Evolutionary conservation across 1,140 invertebrate species (phyloP).

Genomic region (Formica selysi): DNA sequence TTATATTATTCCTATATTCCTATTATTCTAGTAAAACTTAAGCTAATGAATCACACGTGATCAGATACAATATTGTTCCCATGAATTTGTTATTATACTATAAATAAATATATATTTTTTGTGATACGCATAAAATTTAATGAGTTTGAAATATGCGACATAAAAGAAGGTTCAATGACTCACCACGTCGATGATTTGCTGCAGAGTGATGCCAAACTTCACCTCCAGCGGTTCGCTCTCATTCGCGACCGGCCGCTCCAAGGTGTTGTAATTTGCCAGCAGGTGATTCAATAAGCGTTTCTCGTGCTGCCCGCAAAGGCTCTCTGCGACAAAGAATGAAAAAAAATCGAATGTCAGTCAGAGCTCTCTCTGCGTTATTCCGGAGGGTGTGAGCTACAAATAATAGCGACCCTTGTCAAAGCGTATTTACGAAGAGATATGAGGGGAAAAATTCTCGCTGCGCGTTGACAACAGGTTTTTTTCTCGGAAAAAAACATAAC

Average conservation of each 20-base stretch:
- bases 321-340: slow-evolving; percentile 88
- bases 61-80: too few species aligned
- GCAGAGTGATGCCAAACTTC: slow-evolving; percentile 97
- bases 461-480: background rate
- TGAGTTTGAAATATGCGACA: background rate
- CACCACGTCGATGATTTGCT: slow-evolving; percentile 99
- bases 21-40: too few species aligned
- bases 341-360: slow-evolving; percentile 61
- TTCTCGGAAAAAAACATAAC: slow-evolving; percentile 8
- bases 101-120: background rate
- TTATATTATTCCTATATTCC: too few species aligned
- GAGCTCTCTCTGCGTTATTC: slow-evolving; percentile 19
- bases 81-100: background rate
- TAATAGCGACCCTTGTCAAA: slow-evolving; percentile 46
- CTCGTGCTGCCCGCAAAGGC: slow-evolving; percentile 94
- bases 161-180: slow-evolving; percentile 78
- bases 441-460: background rate
- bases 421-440: slow-evolving; percentile 46
- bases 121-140: background rate
- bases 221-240: slow-evolving; percentile 97
- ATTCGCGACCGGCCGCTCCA: slow-evolving; percentile 98
- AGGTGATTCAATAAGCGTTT: slow-evolving; percentile 95
- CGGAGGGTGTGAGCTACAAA: background rate
- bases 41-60: too few species aligned
- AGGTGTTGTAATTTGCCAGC: slow-evolving; percentile 96